Conservation (phyloP, 2,888 invertebrate species). For the Ormyrus thymus region DNA sequence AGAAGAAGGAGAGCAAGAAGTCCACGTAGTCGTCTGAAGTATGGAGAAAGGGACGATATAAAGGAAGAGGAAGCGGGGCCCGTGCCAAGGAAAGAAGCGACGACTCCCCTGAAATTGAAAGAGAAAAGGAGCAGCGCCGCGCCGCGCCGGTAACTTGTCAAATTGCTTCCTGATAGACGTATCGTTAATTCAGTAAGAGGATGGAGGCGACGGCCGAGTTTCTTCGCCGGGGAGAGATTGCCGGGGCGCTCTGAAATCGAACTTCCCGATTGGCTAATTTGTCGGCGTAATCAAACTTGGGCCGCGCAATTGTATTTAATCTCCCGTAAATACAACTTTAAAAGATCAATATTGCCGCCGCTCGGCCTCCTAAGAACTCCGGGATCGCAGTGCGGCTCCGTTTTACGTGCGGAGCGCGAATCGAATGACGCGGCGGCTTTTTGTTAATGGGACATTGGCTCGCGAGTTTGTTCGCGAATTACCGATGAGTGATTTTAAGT, state of each 20-base stretch:
- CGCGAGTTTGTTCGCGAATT: no score
- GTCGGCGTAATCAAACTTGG: constrained; percentile 32
- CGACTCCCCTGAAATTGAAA: constrained; percentile 18
- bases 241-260: constrained; percentile 5
- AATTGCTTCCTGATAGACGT: constrained; percentile 44
- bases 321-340: not conserved
- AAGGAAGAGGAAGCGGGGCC: constrained; percentile 12
- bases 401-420: no score
- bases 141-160: constrained; percentile 41
- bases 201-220: constrained; percentile 17
- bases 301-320: constrained; percentile 28
- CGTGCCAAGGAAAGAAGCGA: constrained; percentile 14
- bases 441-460: no score
- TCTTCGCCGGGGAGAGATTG: not conserved
- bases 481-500: no score
- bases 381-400: no score
- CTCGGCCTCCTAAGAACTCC: no score
- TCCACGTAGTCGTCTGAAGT: constrained; percentile 2
- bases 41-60: constrained; percentile 22
- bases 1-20: constrained; percentile 24
- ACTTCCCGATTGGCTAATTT: constrained; percentile 39
- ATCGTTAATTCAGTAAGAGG: constrained; percentile 42
- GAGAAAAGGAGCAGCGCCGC: constrained; percentile 33
- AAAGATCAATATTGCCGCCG: constrained; percentile 1
- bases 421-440: no score